phyloP scores from a whole-genome alignment of 2,888 invertebrate genomes.

The Lymantria monacha region DNA sequence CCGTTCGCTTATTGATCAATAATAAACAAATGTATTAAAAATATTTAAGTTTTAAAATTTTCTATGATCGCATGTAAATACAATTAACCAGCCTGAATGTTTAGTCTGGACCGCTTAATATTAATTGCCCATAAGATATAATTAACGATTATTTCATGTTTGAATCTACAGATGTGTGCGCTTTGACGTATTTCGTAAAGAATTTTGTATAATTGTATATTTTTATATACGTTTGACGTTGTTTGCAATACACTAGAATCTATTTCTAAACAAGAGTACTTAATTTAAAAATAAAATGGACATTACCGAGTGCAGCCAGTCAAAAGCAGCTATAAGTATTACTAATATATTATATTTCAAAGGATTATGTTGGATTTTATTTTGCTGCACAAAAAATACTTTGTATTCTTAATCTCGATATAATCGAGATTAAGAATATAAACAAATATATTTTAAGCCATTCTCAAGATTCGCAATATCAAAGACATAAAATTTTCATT shows the following conservation, averaged over 20 bases:
- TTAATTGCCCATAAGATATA: background rate
- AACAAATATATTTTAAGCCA: too few species aligned
- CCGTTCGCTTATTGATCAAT: background rate
- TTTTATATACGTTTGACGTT: background rate
- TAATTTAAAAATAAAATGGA: too few species aligned
- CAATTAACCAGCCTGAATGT: background rate
- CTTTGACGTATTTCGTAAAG: background rate
- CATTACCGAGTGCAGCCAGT: too few species aligned
- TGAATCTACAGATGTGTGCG: background rate
- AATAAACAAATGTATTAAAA: background rate
- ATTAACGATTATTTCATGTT: background rate
- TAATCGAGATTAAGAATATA: too few species aligned
- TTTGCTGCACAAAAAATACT: too few species aligned
- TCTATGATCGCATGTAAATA: background rate
- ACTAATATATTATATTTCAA: too few species aligned
- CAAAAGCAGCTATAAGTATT: too few species aligned
- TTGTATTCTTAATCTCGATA: too few species aligned
- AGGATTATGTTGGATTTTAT: too few species aligned
- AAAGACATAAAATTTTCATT: too few species aligned
- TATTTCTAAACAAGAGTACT: too few species aligned
- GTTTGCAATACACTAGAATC: background rate
- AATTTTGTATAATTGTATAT: conserved; percentile 2
- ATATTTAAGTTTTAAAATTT: background rate
- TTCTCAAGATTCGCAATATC: too few species aligned
- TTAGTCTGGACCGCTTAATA: background rate